Percentiles rank a stretch among this genome's conserved stretches.
These are phyloP conservation scores for Alviniconcha marisindica DNA, from an alignment of 1,140 invertebrate species.

Conservation along the genomic window DNA sequence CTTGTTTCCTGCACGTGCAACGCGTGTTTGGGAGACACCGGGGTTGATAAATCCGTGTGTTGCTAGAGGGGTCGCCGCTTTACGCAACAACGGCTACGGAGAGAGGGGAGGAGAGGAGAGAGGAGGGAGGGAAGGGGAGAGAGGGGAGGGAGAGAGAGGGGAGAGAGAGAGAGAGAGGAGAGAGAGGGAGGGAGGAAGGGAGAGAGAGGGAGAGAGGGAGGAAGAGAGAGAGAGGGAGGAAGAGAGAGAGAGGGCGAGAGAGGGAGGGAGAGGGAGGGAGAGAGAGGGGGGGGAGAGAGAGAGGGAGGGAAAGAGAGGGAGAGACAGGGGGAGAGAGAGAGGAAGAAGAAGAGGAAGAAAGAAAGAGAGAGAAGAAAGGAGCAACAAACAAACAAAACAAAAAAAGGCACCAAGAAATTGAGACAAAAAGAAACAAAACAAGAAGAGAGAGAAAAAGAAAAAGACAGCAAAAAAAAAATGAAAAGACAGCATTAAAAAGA, in stretches of 20 bases:
- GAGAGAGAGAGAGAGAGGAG: not conserved
- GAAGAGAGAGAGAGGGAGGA: not conserved
- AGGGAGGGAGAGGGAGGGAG: not conserved
- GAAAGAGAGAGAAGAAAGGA: no score
- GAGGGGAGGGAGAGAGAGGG: constrained; percentile 15
- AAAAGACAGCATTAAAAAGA: no score
- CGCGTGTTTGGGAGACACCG: no score
- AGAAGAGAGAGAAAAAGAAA: no score
- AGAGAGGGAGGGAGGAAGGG: not conserved
- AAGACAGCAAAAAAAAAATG: not conserved
- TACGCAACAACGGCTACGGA: not conserved
- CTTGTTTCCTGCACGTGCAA: no score
- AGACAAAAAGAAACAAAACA: no score
- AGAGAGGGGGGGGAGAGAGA: not conserved
- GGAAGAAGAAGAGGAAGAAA: not conserved
- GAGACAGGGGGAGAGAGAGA: not conserved
- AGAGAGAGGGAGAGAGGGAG: not conserved
- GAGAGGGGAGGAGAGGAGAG: not conserved
- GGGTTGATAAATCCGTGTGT: no score
- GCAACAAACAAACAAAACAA: no score
- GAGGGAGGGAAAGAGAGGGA: constrained; percentile 4
- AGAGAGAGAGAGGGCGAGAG: not conserved
- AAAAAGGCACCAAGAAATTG: no score
- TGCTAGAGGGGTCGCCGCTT: no score
- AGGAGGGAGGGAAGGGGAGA: constrained; percentile 34